A percentile compares a stretch with the other conserved stretches of the same genome.
Conservation (phyloP, 1,140 invertebrate species). For the Formica selysi region DNA sequence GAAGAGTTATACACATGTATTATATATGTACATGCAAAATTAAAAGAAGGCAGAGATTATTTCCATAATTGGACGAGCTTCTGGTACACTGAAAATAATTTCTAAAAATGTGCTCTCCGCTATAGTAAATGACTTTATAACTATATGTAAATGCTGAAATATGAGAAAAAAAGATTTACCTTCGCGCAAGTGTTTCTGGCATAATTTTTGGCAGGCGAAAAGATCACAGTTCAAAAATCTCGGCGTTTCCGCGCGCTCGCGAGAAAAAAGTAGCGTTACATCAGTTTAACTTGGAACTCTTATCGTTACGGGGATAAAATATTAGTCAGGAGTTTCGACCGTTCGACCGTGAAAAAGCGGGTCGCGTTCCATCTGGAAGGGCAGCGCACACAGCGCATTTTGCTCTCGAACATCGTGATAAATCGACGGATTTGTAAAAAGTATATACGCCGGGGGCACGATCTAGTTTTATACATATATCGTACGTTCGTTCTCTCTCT, state of each 20-base stretch:
- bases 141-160: background rate
- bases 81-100: background rate
- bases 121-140: background rate
- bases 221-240: background rate
- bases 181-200: background rate
- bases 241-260: background rate
- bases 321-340: background rate
- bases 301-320: conserved; percentile 31
- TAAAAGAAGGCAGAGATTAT: background rate
- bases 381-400: background rate
- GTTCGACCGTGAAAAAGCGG: background rate
- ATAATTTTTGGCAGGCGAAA: background rate
- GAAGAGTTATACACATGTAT: background rate
- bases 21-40: background rate
- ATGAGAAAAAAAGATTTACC: background rate
- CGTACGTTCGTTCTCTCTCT: too few relatives aligned
- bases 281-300: background rate
- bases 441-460: background rate
- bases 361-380: background rate
- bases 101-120: background rate
- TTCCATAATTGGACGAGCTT: background rate
- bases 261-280: conserved; percentile 13
- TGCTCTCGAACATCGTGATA: conserved; percentile 36
- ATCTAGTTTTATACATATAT: background rate
- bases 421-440: conserved; percentile 46